Evolutionary conservation across 2,113 vertebrate genomes (phyloP), one percentile per base, ranked within the genome.

Genomic region (Puffinus mauretanicus): DNA sequence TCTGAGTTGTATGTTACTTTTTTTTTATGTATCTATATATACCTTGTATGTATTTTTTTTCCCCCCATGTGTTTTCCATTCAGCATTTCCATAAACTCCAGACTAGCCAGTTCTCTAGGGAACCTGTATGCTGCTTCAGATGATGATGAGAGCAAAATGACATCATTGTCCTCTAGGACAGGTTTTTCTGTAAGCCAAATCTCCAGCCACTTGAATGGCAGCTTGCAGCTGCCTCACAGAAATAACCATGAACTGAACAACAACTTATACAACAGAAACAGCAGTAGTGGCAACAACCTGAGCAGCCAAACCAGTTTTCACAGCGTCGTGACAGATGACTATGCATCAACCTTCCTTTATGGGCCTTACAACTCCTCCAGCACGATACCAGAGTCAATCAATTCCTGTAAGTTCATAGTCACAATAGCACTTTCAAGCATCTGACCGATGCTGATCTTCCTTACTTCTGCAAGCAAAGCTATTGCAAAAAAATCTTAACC

Each of bases 31-130:
- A 52, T 95, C 52, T 93, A 55, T 96, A 86, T 94, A 64, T 90
- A 94, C 71, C 44, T 83, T 79, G 47, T 96, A 3, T 98, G 55
- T 97, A 44, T 93, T 93, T 91, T 85, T 52, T 61, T 58, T 88
- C 88, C 92, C 84, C 60, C 5, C 96, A 77, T 97, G 87, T 98
- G 96, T 98, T 97, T 97, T 91, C 97, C 89, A 91, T 96, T 93
- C 97, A 99, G 99, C 97, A 85, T 98, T 97, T 98, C 98, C 96
- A 98, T 99, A 95, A 98, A 98, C 98, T 99, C 99, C 77, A 98
- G 99, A 95, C 98, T 99, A 98, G 99, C 99, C 98, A 98, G 97
- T 98, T 99, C 99, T 82, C 98, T 99, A 96, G 98, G 98, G 93
- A 99, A 99, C 98, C 98, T 99, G 96, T 99, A 98, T 24, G 96